These are phyloP conservation scores for Melospiza melodia DNA, from an alignment of 2,113 vertebrate species.

Conservation along the genomic window DNA sequence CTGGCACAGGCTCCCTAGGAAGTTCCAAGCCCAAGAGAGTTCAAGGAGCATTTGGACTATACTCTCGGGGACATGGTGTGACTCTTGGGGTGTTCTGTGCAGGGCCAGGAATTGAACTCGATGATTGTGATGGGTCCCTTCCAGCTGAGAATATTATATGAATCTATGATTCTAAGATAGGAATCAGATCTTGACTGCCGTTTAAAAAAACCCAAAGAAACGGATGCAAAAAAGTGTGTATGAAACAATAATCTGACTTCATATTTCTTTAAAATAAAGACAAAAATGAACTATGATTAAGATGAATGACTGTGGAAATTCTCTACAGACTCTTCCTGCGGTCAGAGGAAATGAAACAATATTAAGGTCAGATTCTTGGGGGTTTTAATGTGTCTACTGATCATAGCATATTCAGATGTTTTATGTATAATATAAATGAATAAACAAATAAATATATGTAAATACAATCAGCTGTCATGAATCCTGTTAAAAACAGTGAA, in stretches of 20 bases:
- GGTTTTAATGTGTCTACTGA: neutral
- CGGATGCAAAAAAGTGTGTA: neutral
- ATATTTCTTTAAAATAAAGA: neutral
- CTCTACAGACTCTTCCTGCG: neutral
- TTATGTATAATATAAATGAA: neutral
- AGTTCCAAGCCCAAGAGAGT: neutral
- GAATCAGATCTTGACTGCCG: neutral
- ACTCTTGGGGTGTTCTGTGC: neutral
- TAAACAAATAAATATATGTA: neutral
- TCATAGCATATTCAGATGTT: neutral
- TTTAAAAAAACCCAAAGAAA: neutral
- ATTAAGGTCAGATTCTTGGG: neutral
- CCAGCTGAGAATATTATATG: neutral
- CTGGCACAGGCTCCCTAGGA: neutral
- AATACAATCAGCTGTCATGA: neutral
- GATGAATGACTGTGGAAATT: neutral
- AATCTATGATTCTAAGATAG: neutral
- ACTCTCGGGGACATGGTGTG: rapidly evolving
- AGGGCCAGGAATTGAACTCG: neutral
- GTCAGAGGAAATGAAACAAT: neutral
- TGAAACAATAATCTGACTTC: neutral
- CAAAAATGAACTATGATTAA: neutral
- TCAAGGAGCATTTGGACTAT: neutral
- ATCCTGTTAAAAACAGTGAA: neutral
- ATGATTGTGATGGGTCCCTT: neutral